Conservation (phyloP, 2,113 vertebrate species). For the Tenebrosternarchus preto region DNA sequence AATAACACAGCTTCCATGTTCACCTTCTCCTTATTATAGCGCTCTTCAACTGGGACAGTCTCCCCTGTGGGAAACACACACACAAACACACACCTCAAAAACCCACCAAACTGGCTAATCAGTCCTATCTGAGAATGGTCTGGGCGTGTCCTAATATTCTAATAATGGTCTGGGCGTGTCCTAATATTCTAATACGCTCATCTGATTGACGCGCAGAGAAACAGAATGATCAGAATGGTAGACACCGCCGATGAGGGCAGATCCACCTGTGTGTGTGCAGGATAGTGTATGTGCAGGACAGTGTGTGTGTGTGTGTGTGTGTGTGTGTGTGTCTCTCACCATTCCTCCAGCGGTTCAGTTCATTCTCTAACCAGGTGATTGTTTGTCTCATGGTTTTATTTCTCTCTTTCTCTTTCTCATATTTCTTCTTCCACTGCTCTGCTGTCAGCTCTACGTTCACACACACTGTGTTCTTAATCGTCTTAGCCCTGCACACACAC, state of each 20-base stretch:
- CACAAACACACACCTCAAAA: background rate
- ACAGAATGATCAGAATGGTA: too few species aligned
- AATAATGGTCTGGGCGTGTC: too few species aligned
- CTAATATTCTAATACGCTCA: too few species aligned
- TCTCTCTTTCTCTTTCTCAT: constrained; percentile 93
- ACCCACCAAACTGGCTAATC: background rate
- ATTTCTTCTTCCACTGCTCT: constrained; percentile 98
- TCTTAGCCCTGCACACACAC: constrained; percentile 86
- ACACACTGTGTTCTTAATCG: constrained; percentile 96
- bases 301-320: background rate
- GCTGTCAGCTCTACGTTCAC: constrained; percentile 96
- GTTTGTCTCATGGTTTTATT: constrained; percentile 91
- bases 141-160: too few species aligned
- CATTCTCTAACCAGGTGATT: constrained; percentile 95
- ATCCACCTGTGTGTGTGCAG: too few species aligned
- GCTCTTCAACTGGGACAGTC: constrained; percentile 89
- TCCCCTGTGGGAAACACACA: constrained; percentile 77
- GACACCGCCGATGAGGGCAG: too few species aligned
- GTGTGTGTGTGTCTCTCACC: constrained; percentile 71
- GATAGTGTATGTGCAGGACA: too few species aligned
- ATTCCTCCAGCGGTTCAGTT: constrained; percentile 94
- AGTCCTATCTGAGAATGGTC: background rate
- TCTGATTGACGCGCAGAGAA: too few species aligned
- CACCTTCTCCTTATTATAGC: constrained; percentile 95
- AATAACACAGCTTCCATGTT: constrained; percentile 87